A percentile compares a stretch with the other conserved stretches of the same genome.
Evolutionary conservation across 2,888 invertebrate genomes (phyloP).

Genomic region (Lacanobia oleracea): DNA sequence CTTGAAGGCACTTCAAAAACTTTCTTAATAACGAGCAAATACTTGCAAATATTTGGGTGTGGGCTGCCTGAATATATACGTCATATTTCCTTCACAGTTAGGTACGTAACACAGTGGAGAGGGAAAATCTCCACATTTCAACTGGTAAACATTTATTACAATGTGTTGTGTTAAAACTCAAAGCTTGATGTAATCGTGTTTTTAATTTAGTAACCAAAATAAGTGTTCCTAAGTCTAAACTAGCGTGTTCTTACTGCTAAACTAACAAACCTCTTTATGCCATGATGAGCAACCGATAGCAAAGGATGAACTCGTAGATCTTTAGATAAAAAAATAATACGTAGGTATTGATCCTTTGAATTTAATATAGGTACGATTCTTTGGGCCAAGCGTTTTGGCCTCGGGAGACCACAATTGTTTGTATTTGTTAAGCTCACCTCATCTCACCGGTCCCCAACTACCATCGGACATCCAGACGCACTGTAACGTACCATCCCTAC

Average conservation of each 20-base stretch:
- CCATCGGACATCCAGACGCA: too few species aligned
- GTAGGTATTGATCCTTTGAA: too few species aligned
- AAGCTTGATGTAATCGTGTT: neutral
- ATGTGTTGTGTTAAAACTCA: conserved; percentile 7
- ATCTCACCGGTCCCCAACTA: too few species aligned
- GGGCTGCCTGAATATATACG: conserved; percentile 17
- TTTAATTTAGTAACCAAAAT: neutral
- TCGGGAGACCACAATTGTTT: too few species aligned
- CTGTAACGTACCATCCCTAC: too few species aligned
- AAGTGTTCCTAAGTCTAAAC: too few species aligned
- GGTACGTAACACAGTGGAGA: conserved; percentile 6
- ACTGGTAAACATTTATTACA: conserved; percentile 20
- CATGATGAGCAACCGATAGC: too few species aligned
- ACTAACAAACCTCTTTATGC: neutral
- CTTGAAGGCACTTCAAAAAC: conserved; percentile 34
- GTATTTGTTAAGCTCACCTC: too few species aligned
- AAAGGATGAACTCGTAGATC: neutral
- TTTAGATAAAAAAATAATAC: neutral
- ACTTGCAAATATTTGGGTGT: conserved; percentile 18
- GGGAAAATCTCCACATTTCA: conserved; percentile 16
- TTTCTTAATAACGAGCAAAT: conserved; percentile 47
- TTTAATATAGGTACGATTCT: too few species aligned
- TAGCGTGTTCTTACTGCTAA: neutral
- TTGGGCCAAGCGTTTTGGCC: too few species aligned
- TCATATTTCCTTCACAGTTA: conserved; percentile 26